Conservation (phyloP, 2,888 invertebrate species). For the Xanthia togata region DNA sequence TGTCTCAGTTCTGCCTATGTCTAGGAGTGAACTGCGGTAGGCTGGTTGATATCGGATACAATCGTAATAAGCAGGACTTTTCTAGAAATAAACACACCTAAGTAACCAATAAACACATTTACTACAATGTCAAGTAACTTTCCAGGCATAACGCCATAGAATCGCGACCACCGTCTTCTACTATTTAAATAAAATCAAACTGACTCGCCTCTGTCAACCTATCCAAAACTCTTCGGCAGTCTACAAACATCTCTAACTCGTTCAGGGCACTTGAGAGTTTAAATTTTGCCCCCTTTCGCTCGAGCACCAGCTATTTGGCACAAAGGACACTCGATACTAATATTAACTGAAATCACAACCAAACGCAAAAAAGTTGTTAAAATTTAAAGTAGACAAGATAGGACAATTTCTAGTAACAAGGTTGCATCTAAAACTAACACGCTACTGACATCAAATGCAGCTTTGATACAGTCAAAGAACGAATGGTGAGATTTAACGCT, state of each 20-base stretch:
- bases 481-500: neutral
- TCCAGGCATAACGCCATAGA: neutral
- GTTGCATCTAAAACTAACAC: neutral
- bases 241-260: constrained; percentile 25
- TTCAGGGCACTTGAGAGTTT: constrained; percentile 38
- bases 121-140: neutral
- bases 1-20: neutral
- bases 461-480: neutral
- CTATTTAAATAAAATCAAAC: constrained; percentile 19
- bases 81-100: neutral
- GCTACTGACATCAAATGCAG: constrained; percentile 1
- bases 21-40: too few species aligned
- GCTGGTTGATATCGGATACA: neutral
- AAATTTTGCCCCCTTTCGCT: constrained; percentile 18
- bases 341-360: neutral
- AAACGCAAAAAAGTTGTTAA: neutral
- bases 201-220: constrained; percentile 16
- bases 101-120: neutral
- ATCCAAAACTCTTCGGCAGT: neutral
- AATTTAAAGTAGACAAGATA: neutral
- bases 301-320: constrained; percentile 1
- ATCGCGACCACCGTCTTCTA: neutral
- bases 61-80: neutral
- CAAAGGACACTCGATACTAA: neutral
- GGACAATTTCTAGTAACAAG: neutral